Conservation (phyloP, 2,888 invertebrate species). For the Augochlorella aurata region DNA sequence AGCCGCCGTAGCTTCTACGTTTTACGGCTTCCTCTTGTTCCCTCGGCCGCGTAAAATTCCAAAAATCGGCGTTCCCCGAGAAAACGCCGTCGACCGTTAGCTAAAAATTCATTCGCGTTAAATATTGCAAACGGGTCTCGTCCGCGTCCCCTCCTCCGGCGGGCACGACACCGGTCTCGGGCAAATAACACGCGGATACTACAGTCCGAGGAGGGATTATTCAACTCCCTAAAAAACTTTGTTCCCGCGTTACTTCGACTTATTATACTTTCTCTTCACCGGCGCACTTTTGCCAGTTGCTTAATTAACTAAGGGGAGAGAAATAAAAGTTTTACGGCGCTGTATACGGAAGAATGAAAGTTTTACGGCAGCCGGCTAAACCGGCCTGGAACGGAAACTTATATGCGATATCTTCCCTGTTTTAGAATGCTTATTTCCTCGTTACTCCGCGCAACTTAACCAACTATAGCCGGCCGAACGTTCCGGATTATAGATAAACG, state of each 20-base stretch:
- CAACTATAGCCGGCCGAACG: background rate
- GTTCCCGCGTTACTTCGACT: background rate
- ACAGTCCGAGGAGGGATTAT: background rate
- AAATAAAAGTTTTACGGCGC: conserved; percentile 7
- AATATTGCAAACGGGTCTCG: background rate
- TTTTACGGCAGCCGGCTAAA: conserved; percentile 3
- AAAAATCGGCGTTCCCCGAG: background rate
- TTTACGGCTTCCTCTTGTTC: background rate
- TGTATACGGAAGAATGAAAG: conserved; percentile 13
- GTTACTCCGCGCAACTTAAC: background rate
- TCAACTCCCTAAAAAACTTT: background rate
- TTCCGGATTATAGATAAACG: background rate
- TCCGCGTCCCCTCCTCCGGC: background rate
- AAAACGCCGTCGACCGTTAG: background rate
- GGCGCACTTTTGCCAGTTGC: conserved; percentile 7
- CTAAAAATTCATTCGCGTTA: conserved; percentile 3
- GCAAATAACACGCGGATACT: background rate
- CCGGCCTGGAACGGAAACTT: background rate
- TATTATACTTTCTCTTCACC: conserved; percentile 9
- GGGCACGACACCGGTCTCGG: background rate
- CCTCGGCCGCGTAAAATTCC: background rate
- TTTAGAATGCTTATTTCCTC: conserved; percentile 7
- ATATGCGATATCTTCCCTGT: background rate
- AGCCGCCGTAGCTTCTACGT: background rate
- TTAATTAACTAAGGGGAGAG: conserved; percentile 11